Evolutionary conservation across 1,140 invertebrate species (phyloP).

Genomic region (Diorhabda sublineata): DNA sequence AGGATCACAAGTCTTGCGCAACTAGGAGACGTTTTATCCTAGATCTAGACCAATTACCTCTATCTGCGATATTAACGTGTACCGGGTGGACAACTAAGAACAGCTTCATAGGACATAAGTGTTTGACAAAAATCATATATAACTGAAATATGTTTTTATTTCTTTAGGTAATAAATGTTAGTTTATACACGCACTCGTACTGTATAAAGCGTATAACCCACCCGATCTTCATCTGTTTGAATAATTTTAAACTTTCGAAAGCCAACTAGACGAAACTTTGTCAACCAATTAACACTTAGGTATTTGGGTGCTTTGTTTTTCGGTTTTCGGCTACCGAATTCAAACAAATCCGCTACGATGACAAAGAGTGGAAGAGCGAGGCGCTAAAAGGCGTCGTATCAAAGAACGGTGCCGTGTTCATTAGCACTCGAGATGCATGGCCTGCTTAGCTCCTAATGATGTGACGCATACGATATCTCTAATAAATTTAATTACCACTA

Average conservation of each 20-base stretch:
- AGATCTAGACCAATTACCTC: too few species aligned
- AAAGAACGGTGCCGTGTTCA: slow-evolving; percentile 27
- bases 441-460: slow-evolving; percentile 31
- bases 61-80: too few species aligned
- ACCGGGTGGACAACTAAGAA: too few species aligned
- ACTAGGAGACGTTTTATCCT: too few species aligned
- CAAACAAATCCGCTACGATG: neutral
- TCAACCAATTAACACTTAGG: slow-evolving; percentile 1
- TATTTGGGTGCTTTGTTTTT: neutral
- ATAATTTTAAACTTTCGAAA: slow-evolving; percentile 4
- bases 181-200: neutral
- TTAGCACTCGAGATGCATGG: slow-evolving; percentile 32
- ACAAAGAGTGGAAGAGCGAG: neutral
- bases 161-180: too few species aligned
- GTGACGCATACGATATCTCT: slow-evolving; percentile 29
- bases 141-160: too few species aligned
- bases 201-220: neutral
- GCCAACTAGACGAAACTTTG: neutral
- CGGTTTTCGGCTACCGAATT: neutral
- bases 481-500: slow-evolving; percentile 33
- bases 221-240: slow-evolving; percentile 2
- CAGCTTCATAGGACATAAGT: too few species aligned
- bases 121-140: too few species aligned
- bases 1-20: too few species aligned
- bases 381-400: slow-evolving; percentile 12